Evolutionary conservation across 2,888 invertebrate genomes (phyloP), one percentile per base, ranked within the genome.

Genomic region (Ophion costatus): DNA sequence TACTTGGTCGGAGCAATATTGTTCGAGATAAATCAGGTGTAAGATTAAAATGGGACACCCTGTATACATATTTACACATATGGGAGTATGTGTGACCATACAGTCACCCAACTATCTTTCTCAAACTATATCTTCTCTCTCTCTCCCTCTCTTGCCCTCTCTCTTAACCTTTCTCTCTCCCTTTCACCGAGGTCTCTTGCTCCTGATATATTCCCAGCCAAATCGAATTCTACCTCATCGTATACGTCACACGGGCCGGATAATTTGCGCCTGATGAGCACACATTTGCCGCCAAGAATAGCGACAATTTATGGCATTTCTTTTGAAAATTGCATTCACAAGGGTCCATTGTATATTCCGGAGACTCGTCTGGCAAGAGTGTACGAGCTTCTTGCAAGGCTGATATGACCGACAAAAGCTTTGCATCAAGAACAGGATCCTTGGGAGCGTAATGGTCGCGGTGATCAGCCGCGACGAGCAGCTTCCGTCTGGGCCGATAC

Each of bases 41-140:
- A 29, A 29, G 29, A 29, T 29, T 29, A 29, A 29, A 29, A 29
- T 1, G 29, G 29, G 29, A 29, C 29, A 29, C 29, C 29, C 29
- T 29, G 29, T 14, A 45, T 14, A 11, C 10, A 45, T 45, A 38
- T 38, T 38, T 38, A 45, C 14, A 45, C 14, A 3, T 45, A 45
- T 45, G 45, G 45, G 14, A 64, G 64, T 75, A 61, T 74, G 24
- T 63, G 24, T 17, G 59, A 11, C 24, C 64, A 66, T 51, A 75
- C 56, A 75, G 64, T 75, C 51, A 33, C 29, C 69, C 45, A 20
- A 69, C 79, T 56, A 66, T 80, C 73, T 80, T 74, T 80, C 74
- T 20, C 80, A 59, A 45, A 74, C 59, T 57, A 42, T 67, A 56
- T 73, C 9, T 29, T 80, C 66, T 74, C 38, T 17, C 20, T 56